A percentile compares a stretch with the other conserved stretches of the same genome.
phyloP scores from a whole-genome alignment of 2,113 vertebrate genomes.

The Cygnus atratus region DNA sequence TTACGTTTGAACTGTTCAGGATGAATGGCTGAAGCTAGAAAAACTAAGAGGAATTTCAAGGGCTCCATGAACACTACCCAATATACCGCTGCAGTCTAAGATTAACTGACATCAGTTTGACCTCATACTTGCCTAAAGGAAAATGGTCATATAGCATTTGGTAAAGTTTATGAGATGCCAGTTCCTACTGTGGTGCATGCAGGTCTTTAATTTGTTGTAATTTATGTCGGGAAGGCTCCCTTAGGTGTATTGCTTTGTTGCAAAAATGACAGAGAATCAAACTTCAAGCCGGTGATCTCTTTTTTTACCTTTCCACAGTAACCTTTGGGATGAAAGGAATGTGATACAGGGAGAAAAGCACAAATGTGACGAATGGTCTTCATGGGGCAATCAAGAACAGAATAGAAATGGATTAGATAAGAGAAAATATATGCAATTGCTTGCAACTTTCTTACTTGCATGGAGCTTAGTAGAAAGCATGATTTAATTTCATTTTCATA shows the following conservation, averaged over 20 bases:
- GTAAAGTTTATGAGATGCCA: slow-evolving; percentile 21
- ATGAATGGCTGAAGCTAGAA: neutral
- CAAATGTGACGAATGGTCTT: neutral
- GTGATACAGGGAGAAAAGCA: neutral
- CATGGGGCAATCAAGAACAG: neutral
- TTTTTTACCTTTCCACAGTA: neutral
- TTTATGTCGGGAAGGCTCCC: neutral
- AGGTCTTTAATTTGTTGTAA: slow-evolving; percentile 21
- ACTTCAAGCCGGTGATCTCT: neutral
- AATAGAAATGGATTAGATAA: neutral
- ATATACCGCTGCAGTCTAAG: neutral
- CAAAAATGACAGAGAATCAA: slow-evolving; percentile 16
- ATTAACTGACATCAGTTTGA: slow-evolving; percentile 39
- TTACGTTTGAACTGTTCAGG: neutral
- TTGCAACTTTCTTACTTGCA: neutral
- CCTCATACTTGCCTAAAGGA: slow-evolving; percentile 26
- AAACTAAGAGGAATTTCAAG: slow-evolving; percentile 4
- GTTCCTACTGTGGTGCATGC: neutral
- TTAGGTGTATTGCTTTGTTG: neutral
- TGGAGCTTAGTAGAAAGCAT: neutral
- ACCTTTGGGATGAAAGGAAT: slow-evolving; percentile 1
- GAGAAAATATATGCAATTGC: neutral
- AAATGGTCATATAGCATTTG: slow-evolving; percentile 41
- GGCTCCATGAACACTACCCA: neutral
- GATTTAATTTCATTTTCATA: neutral